Conservation (phyloP, 1,140 invertebrate species). For the Drosophila murphyi region DNA sequence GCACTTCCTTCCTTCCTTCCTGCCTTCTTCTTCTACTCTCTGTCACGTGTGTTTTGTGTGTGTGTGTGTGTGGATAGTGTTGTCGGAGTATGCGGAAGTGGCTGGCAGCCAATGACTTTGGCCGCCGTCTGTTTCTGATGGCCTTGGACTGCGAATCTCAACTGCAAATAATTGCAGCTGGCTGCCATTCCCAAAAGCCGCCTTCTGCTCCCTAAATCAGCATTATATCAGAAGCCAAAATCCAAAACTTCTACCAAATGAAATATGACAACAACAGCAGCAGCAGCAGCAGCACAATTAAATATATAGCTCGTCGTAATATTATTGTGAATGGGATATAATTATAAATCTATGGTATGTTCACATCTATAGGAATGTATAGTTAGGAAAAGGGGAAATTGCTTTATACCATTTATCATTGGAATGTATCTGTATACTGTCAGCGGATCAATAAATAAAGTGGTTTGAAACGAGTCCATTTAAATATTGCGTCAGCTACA, state of each 20-base stretch:
- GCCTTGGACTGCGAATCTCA: slow-evolving; percentile 60
- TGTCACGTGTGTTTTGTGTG: slow-evolving; percentile 9
- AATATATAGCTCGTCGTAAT: not conserved
- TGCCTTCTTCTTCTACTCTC: slow-evolving; percentile 17
- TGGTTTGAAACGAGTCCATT: no score
- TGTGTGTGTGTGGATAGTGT: slow-evolving; percentile 4
- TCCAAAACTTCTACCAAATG: slow-evolving; percentile 23
- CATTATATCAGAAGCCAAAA: not conserved
- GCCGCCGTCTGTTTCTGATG: slow-evolving; percentile 76
- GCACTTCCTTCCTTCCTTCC: not conserved
- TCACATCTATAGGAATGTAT: no score
- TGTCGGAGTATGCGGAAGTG: slow-evolving; percentile 35
- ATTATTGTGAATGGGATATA: not conserved
- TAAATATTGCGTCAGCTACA: no score
- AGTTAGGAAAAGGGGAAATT: no score
- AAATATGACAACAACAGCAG: not conserved
- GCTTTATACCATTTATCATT: no score
- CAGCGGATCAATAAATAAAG: no score
- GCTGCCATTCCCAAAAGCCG: slow-evolving; percentile 36
- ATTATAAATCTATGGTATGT: no score
- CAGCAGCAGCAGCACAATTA: not conserved
- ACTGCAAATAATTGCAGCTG: slow-evolving; percentile 81
- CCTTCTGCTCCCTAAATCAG: not conserved
- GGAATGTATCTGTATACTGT: no score
- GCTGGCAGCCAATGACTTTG: slow-evolving; percentile 61